Base-by-base conservation (phyloP, 2,797 vertebrate species). In the Sciurus carolinensis region DNA sequence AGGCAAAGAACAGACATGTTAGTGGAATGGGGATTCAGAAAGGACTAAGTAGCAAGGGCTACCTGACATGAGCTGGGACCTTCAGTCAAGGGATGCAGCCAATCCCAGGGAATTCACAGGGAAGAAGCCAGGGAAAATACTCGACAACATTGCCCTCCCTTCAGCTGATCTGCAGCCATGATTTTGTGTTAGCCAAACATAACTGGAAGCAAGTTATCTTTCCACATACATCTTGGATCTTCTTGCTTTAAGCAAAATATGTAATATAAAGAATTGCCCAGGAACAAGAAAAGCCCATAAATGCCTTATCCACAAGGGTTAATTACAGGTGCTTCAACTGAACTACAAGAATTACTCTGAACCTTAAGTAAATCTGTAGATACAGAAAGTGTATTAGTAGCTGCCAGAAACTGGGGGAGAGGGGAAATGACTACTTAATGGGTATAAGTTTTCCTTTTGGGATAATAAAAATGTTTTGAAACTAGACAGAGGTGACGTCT, bases 241-340 rank as follows among this genome's bases (percentile, higher is more conserved):
- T 18, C 9, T 81, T 72, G 44, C 54, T 93, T 85, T 94, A 87
- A 95, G 59, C 42, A 79, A 95, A 91, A 54, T 30, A 73, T 24
- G 15, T 67, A 67, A 81, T 39, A 67, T 15, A 89, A 80, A 22
- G 39, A 62, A 85, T 85, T 39, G 82, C 28, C 47, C 30, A 79
- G 54, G 15, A 90, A 81, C 72, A 90, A 90, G 72, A 90, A 92
- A 26, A 59, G 57, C 36, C 30, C 72, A 33, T 13, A 66, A 47
- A 76, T 24, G 67, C 42, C 52, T 22, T 71, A 13, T 20, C 18
- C 30, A 47, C 18, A 91, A 47, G 28, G 10, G 20, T 81, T 64
- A 91, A 92, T 4, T 59, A 79, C 71, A 90, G 57, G 44, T 24
- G n/a, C 12, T 80, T 7, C 62, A 47, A 83, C 12, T 44, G 4